A percentile compares a stretch with the other conserved stretches of the same genome.
Conservation (phyloP, 2,888 invertebrate species). For the Crioceris asparagi region DNA sequence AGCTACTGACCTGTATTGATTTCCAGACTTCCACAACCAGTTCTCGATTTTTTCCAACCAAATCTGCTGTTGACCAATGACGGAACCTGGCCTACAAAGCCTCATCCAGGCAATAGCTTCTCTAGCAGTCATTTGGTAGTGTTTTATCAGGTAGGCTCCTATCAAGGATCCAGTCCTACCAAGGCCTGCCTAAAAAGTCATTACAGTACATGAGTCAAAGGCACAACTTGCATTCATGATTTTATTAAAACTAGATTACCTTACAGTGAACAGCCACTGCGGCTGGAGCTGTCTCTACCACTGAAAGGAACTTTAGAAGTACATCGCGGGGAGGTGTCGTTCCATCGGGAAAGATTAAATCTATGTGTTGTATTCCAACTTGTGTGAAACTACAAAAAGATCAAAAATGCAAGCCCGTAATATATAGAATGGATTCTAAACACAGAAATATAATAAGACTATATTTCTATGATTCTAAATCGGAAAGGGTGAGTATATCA, state of each 20-base stretch:
- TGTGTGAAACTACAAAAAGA: slow-evolving; percentile 49
- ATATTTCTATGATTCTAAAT: no score
- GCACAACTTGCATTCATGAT: no score
- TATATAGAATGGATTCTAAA: no score
- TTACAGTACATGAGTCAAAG: no score
- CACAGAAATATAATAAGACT: no score
- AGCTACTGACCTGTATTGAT: slow-evolving; percentile 41
- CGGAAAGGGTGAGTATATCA: no score
- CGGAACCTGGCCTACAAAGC: slow-evolving; percentile 78
- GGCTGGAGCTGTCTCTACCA: slow-evolving; percentile 63
- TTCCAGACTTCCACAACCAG: slow-evolving; percentile 44
- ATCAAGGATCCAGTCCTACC: slow-evolving; percentile 85
- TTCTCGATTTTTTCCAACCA: slow-evolving; percentile 46
- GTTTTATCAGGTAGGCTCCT: slow-evolving; percentile 80
- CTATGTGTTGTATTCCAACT: slow-evolving; percentile 74
- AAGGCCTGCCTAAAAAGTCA: slow-evolving; percentile 61
- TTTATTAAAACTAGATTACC: no score
- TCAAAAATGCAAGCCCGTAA: no score
- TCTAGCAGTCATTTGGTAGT: slow-evolving; percentile 65
- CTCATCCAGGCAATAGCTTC: slow-evolving; percentile 85
- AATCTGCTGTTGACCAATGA: slow-evolving; percentile 79
- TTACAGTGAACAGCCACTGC: slow-evolving; percentile 89
- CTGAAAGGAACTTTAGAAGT: slow-evolving; percentile 66
- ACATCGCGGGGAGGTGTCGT: slow-evolving; percentile 72
- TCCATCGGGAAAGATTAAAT: slow-evolving; percentile 83